phyloP scores from a whole-genome alignment of 2,888 invertebrate genomes.

The Seira sanloemensis region DNA sequence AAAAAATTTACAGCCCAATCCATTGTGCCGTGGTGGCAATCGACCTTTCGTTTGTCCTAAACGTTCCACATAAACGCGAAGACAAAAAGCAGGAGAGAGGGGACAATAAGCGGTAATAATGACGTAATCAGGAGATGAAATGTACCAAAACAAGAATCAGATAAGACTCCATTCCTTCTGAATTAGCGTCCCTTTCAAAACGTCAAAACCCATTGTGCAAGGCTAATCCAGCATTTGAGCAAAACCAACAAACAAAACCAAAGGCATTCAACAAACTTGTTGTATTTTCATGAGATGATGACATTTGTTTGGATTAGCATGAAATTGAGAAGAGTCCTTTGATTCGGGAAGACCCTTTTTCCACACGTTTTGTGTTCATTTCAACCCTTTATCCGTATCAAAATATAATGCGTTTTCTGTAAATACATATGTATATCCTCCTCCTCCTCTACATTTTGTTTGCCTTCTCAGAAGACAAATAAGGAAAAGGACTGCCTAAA shows the following conservation, averaged over 20 bases:
- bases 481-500: not conserved
- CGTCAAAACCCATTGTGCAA: conserved; percentile 40
- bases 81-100: not conserved
- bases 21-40: not conserved
- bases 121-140: conserved; percentile 19
- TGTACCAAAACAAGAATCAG: conserved; percentile 19
- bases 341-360: conserved; percentile 44
- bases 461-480: conserved; percentile 8
- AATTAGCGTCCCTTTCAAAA: conserved; percentile 28
- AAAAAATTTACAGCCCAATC: not conserved
- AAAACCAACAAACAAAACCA: not conserved
- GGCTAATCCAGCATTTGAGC: conserved; percentile 33
- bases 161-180: conserved; percentile 32
- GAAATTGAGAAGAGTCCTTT: conserved; percentile 59
- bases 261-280: conserved; percentile 18
- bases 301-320: conserved; percentile 52
- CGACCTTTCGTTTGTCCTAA: not conserved
- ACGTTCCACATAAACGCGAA: not conserved
- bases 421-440: no score
- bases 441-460: conserved; percentile 9
- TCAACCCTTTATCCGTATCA: conserved; percentile 37
- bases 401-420: no score
- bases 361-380: conserved; percentile 24
- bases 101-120: conserved; percentile 3
- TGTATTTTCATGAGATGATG: conserved; percentile 36